Percentiles rank a stretch among this genome's conserved stretches.
Evolutionary conservation across 2,797 vertebrate genomes (phyloP).

Genomic region (Gouania willdenowi): DNA sequence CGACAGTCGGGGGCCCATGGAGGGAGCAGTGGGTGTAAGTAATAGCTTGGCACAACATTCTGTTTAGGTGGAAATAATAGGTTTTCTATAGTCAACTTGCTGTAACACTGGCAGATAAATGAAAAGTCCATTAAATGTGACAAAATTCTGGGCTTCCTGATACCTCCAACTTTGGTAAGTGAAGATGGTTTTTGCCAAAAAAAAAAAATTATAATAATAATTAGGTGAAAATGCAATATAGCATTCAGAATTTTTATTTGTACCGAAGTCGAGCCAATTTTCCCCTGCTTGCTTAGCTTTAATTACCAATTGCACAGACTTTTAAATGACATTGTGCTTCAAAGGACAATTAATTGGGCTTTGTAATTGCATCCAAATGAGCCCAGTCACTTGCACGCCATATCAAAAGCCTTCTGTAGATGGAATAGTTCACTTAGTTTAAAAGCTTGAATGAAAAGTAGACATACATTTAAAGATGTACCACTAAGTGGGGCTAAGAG

Average conservation of each 20-base stretch:
- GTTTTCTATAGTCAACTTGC: background rate
- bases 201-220: background rate
- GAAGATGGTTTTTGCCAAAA: background rate
- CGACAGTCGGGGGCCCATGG: slow-evolving; percentile 9
- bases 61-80: background rate
- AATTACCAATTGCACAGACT: slow-evolving; percentile 49
- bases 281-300: slow-evolving; percentile 26
- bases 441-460: too few species aligned
- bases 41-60: slow-evolving; percentile 5
- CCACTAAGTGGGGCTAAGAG: too few species aligned
- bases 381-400: slow-evolving; percentile 38
- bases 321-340: slow-evolving; percentile 45
- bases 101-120: background rate
- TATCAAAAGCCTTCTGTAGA: slow-evolving; percentile 35
- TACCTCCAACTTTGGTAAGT: slow-evolving; percentile 8
- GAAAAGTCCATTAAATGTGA: background rate
- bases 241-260: background rate
- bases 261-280: slow-evolving; percentile 15
- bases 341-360: slow-evolving; percentile 55
- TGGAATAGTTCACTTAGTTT: too few species aligned
- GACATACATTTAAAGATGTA: too few species aligned
- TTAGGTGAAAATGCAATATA: too few species aligned
- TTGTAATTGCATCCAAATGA: slow-evolving; percentile 59
- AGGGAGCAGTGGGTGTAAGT: slow-evolving; percentile 1
- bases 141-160: background rate